Percentiles rank a stretch among this genome's conserved stretches.
Evolutionary conservation across 1,140 invertebrate species (phyloP).

Genomic region (Ips typographus): DNA sequence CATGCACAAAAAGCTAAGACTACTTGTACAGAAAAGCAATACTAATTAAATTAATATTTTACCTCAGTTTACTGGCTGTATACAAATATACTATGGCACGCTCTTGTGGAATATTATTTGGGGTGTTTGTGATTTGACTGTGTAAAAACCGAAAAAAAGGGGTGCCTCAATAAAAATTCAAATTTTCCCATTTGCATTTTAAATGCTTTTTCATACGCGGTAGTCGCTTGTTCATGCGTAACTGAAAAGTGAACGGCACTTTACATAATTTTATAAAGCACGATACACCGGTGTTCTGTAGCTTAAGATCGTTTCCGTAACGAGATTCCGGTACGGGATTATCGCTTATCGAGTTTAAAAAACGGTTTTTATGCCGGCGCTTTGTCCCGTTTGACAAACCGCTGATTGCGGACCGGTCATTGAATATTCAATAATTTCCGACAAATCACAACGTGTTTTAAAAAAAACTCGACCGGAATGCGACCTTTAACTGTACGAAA

Average conservation of each 20-base stretch:
- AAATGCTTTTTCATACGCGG: conserved; percentile 49
- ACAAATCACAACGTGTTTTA: neutral
- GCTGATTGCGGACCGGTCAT: neutral
- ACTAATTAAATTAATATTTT: too few relatives aligned
- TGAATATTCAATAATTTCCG: neutral
- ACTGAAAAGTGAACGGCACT: conserved; percentile 46
- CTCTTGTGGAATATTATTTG: conserved; percentile 10
- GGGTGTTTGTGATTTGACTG: conserved; percentile 17
- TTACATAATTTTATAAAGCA: conserved; percentile 41
- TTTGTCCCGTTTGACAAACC: neutral
- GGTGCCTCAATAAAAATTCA: conserved; percentile 48
- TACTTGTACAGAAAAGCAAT: too few relatives aligned
- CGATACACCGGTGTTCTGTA: conserved; percentile 20
- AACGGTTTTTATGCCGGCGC: neutral
- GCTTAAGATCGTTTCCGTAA: too few relatives aligned
- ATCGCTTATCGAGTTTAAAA: neutral
- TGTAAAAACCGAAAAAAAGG: conserved; percentile 30
- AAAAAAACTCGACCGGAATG: neutral
- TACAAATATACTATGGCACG: too few relatives aligned
- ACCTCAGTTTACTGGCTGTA: too few relatives aligned
- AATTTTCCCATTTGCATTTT: conserved; percentile 50
- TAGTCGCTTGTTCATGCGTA: conserved; percentile 43
- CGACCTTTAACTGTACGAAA: conserved; percentile 4
- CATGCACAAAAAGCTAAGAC: too few relatives aligned
- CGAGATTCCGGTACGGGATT: too few relatives aligned